Evolutionary conservation across 2,113 vertebrate genomes (phyloP).

Genomic region (Apistogramma diplotaenia): DNA sequence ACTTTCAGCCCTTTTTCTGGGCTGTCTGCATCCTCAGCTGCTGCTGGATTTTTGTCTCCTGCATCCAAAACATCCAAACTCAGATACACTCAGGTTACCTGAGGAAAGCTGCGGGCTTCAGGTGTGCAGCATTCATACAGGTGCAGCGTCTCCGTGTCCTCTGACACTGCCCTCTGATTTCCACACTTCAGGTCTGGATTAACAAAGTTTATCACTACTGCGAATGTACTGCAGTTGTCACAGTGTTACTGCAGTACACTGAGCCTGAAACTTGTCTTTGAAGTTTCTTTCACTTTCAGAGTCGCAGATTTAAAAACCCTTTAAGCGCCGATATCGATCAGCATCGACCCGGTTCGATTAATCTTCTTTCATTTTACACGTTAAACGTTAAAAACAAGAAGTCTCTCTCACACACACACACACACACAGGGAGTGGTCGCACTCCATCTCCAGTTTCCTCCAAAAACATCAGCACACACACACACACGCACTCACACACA

Average conservation of each 20-base stretch:
- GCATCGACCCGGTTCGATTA: not conserved
- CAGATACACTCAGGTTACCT: not conserved
- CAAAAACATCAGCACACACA: not conserved
- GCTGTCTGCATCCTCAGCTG: not conserved
- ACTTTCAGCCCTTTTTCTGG: not conserved
- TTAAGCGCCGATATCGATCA: not conserved
- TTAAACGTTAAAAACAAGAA: conserved; percentile 1
- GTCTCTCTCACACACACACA: conserved; percentile 1
- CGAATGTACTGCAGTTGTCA: not conserved
- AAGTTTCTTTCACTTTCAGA: not conserved
- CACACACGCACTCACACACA: not conserved
- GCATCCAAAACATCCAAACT: not conserved
- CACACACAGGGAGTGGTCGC: conserved; percentile 49
- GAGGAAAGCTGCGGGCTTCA: not conserved
- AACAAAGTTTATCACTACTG: not conserved
- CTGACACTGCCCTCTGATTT: too few relatives aligned
- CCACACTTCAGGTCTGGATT: not conserved
- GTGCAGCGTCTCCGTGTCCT: too few relatives aligned
- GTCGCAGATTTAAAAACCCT: not conserved
- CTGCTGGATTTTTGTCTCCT: too few relatives aligned
- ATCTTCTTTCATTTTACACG: not conserved
- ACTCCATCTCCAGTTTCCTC: conserved; percentile 25
- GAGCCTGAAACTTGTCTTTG: too few relatives aligned
- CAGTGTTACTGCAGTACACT: not conserved
- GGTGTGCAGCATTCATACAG: not conserved